phyloP scores from a whole-genome alignment of 1,140 invertebrate species.

The Calliopsis andreniformis region DNA sequence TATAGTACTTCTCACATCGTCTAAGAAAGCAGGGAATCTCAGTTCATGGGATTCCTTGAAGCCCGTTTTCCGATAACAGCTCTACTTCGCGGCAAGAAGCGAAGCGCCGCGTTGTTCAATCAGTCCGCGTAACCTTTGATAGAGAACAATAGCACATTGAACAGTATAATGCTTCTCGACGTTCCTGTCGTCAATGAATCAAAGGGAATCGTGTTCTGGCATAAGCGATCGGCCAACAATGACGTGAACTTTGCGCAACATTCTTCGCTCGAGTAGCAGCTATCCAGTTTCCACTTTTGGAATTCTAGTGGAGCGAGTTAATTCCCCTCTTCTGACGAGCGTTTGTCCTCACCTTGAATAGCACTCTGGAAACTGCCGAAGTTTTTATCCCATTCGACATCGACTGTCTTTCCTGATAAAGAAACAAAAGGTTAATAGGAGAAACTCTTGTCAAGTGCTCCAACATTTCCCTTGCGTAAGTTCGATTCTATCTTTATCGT shows the following conservation, averaged over 20 bases:
- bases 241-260: neutral
- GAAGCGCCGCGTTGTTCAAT: conserved; percentile 10
- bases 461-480: too few species aligned
- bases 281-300: neutral
- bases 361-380: too few species aligned
- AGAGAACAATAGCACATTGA: conserved; percentile 33
- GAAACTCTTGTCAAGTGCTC: too few species aligned
- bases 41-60: neutral
- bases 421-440: too few species aligned
- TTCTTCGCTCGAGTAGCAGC: neutral
- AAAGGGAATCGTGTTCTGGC: conserved; percentile 25
- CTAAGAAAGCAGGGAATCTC: too few species aligned
- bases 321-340: neutral
- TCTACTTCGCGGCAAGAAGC: neutral
- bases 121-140: conserved; percentile 20
- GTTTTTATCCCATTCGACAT: too few species aligned
- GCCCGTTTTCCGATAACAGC: neutral
- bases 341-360: neutral
- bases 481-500: too few species aligned
- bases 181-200: conserved; percentile 35
- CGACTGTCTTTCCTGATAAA: too few species aligned
- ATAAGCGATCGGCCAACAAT: conserved; percentile 42
- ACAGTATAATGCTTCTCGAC: conserved; percentile 34
- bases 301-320: neutral
- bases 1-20: too few species aligned